Evolutionary conservation across 2,797 vertebrate genomes (phyloP), one percentile per base, ranked within the genome.

Genomic region (Molossus molossus): DNA sequence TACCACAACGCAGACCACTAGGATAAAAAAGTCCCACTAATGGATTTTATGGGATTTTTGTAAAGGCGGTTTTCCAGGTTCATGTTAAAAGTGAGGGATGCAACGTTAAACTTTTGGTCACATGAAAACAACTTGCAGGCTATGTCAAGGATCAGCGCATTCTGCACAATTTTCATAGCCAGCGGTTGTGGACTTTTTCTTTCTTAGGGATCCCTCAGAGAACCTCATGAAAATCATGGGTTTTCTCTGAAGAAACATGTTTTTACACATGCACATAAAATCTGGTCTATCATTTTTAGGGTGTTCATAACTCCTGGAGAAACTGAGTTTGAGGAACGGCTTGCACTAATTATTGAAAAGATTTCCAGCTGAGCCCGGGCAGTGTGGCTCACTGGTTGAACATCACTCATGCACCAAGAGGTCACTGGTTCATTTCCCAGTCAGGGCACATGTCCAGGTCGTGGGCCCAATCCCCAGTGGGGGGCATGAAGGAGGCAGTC

Each of bases 1-100:
- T 88, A 89, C 86, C 77, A 48, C 48, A 92, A 45, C 15, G 21
- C 64, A 88, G 80, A 91, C 64, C 73, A 90, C 69, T 83, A 45
- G 53, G 70, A 57, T 57, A 88, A 53, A 21, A 20, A 83, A 96
- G 50, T 83, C 70, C 12, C 79, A 14, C 89, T 33, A 83, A 80
- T 73, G 53, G 76, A 82, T 65, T 90, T 94, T 85, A 83, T 20
- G 40, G 45, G 40, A 64, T 62, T 67, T 87, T 82, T 92, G 40
- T 40, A 80, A 94, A 77, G 58, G 37, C 14, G 60, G 3, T 45
- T 69, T 6, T 93, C 64, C 53, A 65, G 60, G 69, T 93, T 90
- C 76, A 81, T 76, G 58, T 50, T 85, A 65, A 88, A 94, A 87
- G 37, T 10, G 40, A 93, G 65, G 40, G 50, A 87, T 33, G 29